phyloP scores from a whole-genome alignment of 2,797 vertebrate genomes.

The Eleutherodactylus coqui region DNA sequence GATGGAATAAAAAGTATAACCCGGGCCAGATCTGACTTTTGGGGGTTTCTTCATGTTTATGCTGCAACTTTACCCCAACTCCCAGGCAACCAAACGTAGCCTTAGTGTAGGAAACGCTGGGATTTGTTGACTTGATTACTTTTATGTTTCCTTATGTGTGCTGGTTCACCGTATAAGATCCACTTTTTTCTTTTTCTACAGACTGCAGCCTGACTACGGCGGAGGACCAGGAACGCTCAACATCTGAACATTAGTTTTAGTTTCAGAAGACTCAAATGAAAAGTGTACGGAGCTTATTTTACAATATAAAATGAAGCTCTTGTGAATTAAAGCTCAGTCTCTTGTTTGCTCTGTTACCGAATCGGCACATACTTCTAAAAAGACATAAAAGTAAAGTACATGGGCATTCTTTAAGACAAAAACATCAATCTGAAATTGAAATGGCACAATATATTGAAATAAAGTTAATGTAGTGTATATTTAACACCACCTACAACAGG shows the following conservation, averaged over 20 bases:
- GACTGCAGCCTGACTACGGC: background rate
- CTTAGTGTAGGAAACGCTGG: background rate
- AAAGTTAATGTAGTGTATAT: no score
- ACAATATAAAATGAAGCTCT: constrained; percentile 10
- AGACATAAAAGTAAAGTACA: no score
- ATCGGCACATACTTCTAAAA: no score
- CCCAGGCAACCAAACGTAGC: background rate
- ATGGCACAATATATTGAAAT: no score
- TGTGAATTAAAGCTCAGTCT: background rate
- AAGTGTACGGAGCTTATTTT: background rate
- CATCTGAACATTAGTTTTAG: background rate
- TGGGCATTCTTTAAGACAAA: no score
- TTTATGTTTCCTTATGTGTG: no score
- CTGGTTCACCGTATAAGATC: background rate
- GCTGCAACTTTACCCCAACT: background rate
- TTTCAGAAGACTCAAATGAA: background rate
- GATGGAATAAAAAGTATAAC: background rate
- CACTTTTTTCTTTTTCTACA: background rate
- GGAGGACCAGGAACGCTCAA: background rate
- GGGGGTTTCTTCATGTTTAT: no score
- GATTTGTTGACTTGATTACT: background rate
- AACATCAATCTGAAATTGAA: no score
- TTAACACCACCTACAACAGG: no score
- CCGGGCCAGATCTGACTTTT: no score
- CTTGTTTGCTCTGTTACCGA: background rate